Evolutionary conservation across 1,140 invertebrate genomes (phyloP).

Genomic region (Spodoptera frugiperda): DNA sequence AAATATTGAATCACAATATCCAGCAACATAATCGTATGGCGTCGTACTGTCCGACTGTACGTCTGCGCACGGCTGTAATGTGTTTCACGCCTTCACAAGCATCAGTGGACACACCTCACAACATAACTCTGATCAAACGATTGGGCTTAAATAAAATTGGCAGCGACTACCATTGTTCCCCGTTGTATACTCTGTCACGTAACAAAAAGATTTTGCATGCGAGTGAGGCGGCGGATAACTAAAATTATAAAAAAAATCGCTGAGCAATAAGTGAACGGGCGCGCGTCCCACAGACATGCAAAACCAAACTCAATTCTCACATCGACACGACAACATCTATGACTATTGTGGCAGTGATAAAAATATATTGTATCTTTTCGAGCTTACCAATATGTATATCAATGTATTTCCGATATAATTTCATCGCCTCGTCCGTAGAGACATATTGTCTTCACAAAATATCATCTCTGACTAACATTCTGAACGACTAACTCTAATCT

Average conservation of each 20-base stretch:
- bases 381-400: constrained; percentile 59
- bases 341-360: constrained; percentile 82
- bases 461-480: constrained; percentile 71
- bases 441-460: constrained; percentile 73
- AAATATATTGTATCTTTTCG: constrained; percentile 75
- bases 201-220: constrained; percentile 46
- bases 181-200: constrained; percentile 44
- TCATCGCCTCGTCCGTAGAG: constrained; percentile 59
- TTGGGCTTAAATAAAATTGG: constrained; percentile 51
- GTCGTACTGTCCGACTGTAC: not conserved
- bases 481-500: constrained; percentile 69
- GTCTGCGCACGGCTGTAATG: constrained; percentile 73
- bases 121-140: constrained; percentile 20
- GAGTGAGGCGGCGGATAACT: constrained; percentile 41
- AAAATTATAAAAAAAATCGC: constrained; percentile 49
- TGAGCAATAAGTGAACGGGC: constrained; percentile 61
- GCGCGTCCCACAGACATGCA: constrained; percentile 43
- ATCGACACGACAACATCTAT: constrained; percentile 62
- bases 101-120: constrained; percentile 36
- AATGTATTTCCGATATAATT: constrained; percentile 70
- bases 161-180: constrained; percentile 54
- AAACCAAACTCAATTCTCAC: constrained; percentile 48
- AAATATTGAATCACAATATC: constrained; percentile 37
- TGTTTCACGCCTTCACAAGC: constrained; percentile 75
- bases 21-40: constrained; percentile 12